A percentile compares a stretch with the other conserved stretches of the same genome.
Evolutionary conservation across 2,113 vertebrate genomes (phyloP).

Genomic region (Phylloscopus trochiloides): DNA sequence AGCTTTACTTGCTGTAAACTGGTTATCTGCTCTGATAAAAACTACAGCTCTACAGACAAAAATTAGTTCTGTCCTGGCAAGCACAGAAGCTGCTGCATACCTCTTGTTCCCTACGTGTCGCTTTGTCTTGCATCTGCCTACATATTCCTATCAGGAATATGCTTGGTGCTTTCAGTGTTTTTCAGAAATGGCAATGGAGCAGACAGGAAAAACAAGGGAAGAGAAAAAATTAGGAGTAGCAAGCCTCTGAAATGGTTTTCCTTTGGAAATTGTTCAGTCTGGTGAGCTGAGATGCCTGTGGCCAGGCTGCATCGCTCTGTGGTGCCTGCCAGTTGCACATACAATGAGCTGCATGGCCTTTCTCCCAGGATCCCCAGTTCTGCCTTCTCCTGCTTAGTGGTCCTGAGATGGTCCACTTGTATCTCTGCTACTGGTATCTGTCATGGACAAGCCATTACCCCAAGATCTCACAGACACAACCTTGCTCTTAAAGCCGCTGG

Average conservation of each 20-base stretch:
- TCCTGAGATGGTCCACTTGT: background rate
- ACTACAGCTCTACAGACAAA: slow-evolving; percentile 15
- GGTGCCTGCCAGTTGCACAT: background rate
- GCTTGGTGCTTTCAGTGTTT: slow-evolving; percentile 15
- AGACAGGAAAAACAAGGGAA: background rate
- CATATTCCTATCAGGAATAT: background rate
- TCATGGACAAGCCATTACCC: background rate
- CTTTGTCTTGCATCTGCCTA: slow-evolving; percentile 11
- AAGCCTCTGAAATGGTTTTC: background rate
- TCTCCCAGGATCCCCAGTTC: background rate
- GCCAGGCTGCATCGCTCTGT: background rate
- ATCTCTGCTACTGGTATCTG: background rate
- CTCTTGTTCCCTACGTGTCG: background rate
- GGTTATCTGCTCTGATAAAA: slow-evolving; percentile 8
- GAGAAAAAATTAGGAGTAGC: background rate
- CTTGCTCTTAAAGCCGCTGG: background rate
- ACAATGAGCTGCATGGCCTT: background rate
- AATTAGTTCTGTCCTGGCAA: slow-evolving; percentile 22
- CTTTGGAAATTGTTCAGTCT: background rate
- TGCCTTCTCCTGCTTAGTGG: background rate
- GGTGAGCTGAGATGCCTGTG: background rate
- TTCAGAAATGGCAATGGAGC: background rate
- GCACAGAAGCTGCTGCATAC: background rate
- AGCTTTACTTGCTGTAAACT: slow-evolving; percentile 30
- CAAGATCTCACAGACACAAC: background rate